Evolutionary conservation across 2,113 vertebrate genomes (phyloP), one percentile per base, ranked within the genome.

Genomic region (Strix uralensis): DNA sequence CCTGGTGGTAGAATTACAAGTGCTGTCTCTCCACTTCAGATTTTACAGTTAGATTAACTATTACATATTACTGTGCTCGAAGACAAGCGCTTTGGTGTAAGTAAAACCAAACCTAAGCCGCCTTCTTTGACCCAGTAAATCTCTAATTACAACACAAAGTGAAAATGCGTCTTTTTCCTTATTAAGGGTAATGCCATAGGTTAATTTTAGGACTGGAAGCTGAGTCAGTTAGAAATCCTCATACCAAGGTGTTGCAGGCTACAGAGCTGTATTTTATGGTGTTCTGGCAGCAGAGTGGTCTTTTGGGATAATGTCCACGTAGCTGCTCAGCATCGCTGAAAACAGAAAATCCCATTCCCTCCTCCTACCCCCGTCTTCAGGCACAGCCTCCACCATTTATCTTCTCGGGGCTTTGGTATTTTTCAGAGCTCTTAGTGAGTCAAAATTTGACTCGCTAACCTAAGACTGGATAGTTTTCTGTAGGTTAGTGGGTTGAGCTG

Each of bases 41-140:
- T 96, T 94, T 95, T 93, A 94, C 93, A 94, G 96, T 96, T 96
- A 97, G 93, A 96, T 96, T 97, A 95, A 19, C 88, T 92, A 88
- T 93, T 90, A 62, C n/a, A 26, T 83, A 29, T 74, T 67, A 61
- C 65, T 71, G 65, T 81, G 83, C 89, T 81, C 23, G 59, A 84
- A 62, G 71, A 92, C 7, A 1, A 83, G 72, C 7, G 4, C 66
- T 86, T 65, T 22, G 29, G 42, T 81, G 21, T 29, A 86, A 58
- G 73, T 27, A 74, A 84, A 94, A 86, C 47, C 63, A 83, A 88
- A 81, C 22, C 8, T 22, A 44, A 77, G 36, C 13, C 47, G 8
- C 21, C 21, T 23, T 73, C 25, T 67, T 61, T 27, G 0, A 78
- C 22, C 15, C 18, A 66, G 9, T 61, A 66, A 62, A 78, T 25